phyloP scores from a whole-genome alignment of 2,113 vertebrate species.

The Sceloporus undulatus region DNA sequence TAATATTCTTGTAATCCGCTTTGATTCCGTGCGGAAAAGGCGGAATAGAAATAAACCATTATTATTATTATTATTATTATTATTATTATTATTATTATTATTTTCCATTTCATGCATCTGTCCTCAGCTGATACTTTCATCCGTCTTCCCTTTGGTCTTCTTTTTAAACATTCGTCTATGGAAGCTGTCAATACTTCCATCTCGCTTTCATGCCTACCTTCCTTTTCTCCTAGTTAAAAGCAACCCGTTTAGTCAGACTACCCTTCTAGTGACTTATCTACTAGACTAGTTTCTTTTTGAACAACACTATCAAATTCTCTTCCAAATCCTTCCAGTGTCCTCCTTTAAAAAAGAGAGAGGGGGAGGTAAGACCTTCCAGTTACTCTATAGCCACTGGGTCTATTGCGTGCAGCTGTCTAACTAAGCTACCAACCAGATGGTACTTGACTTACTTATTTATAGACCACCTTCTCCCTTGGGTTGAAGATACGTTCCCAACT shows the following conservation, averaged over 20 bases:
- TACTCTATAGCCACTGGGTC: background rate
- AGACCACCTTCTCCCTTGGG: background rate
- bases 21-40: no score
- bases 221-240: background rate
- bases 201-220: background rate
- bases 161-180: background rate
- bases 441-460: background rate
- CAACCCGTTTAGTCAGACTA: background rate
- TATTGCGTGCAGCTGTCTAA: background rate
- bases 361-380: background rate
- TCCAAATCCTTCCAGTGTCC: background rate
- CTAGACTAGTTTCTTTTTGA: background rate
- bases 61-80: no score
- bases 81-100: no score
- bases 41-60: no score
- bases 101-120: background rate
- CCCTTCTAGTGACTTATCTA: background rate
- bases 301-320: background rate
- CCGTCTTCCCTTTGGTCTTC: background rate
- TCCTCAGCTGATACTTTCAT: background rate
- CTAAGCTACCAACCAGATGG: background rate
- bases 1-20: no score
- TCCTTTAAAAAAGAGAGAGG: background rate
- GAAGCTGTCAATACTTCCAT: background rate
- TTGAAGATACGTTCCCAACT: background rate